Conservation (phyloP, 2,797 vertebrate genomes). For the Gallirallus australis region DNA sequence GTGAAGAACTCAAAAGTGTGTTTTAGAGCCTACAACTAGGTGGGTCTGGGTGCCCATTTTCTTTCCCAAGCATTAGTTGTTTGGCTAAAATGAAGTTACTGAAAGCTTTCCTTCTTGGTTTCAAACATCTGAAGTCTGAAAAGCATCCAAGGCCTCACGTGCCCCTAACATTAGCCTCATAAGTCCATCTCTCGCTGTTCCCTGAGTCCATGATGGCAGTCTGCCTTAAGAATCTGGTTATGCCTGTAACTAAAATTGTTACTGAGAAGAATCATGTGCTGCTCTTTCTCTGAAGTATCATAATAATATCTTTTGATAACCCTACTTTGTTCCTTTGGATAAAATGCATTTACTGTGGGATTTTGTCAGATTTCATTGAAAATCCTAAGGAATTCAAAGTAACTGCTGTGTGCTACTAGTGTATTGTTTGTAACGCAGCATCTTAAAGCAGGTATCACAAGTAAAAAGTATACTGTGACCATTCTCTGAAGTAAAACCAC, state of each 20-base stretch:
- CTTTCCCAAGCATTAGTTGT: not conserved
- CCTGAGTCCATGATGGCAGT: fast-evolving
- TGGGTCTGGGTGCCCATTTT: not conserved
- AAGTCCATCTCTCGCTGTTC: not conserved
- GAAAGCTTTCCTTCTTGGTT: not conserved
- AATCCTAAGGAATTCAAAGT: not conserved
- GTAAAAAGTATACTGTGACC: not conserved
- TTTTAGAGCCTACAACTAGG: not conserved
- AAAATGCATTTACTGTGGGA: not conserved
- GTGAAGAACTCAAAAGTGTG: not conserved
- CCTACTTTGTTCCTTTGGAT: not conserved
- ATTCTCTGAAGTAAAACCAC: not conserved
- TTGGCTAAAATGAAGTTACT: not conserved
- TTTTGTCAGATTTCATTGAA: not conserved
- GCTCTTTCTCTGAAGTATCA: not conserved
- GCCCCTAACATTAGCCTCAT: not conserved
- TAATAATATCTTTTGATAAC: not conserved
- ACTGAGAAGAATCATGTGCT: not conserved
- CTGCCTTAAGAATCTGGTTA: fast-evolving
- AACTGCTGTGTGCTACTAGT: not conserved
- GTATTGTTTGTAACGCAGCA: not conserved
- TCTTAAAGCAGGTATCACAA: not conserved
- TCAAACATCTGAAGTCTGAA: not conserved
- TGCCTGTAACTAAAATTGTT: not conserved
- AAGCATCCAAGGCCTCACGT: not conserved